Conservation (phyloP, 2,113 vertebrate genomes). For the Oophaga pumilio region DNA sequence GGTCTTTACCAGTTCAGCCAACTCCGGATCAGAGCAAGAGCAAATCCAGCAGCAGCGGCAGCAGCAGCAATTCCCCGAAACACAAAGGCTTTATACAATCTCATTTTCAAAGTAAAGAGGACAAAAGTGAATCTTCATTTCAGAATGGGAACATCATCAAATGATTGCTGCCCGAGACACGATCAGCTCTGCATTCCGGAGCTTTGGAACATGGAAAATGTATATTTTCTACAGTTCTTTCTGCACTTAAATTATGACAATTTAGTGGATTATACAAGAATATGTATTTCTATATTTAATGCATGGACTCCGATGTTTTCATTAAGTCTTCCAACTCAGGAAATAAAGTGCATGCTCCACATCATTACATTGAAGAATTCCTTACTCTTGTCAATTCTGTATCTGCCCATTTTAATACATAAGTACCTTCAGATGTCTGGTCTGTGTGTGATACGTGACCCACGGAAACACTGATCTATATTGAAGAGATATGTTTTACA, state of each 20-base stretch:
- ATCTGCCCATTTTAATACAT: neutral
- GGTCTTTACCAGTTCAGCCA: slow-evolving; percentile 69
- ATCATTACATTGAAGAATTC: neutral
- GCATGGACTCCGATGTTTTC: slow-evolving; percentile 13
- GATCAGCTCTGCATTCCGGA: neutral
- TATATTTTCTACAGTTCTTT: slow-evolving; percentile 33
- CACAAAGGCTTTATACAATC: slow-evolving; percentile 64
- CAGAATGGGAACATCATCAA: slow-evolving; percentile 71
- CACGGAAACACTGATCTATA: neutral
- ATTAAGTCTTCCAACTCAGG: slow-evolving; percentile 24
- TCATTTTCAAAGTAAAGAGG: slow-evolving; percentile 37
- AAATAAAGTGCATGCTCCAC: slow-evolving; percentile 43
- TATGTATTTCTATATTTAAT: slow-evolving; percentile 59
- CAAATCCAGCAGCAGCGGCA: slow-evolving; percentile 89
- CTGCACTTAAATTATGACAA: slow-evolving; percentile 61
- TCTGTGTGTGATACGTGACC: neutral
- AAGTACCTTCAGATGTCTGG: neutral
- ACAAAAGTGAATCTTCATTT: slow-evolving; percentile 65
- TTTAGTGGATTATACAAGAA: slow-evolving; percentile 42
- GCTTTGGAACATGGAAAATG: slow-evolving; percentile 51
- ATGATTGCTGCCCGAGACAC: slow-evolving; percentile 54
- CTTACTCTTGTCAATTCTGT: neutral
- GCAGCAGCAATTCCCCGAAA: slow-evolving; percentile 81
- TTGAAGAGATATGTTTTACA: neutral
- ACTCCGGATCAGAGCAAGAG: slow-evolving; percentile 83